Base-by-base conservation (phyloP, 1,140 invertebrate genomes). In the Ooceraea biroi region DNA sequence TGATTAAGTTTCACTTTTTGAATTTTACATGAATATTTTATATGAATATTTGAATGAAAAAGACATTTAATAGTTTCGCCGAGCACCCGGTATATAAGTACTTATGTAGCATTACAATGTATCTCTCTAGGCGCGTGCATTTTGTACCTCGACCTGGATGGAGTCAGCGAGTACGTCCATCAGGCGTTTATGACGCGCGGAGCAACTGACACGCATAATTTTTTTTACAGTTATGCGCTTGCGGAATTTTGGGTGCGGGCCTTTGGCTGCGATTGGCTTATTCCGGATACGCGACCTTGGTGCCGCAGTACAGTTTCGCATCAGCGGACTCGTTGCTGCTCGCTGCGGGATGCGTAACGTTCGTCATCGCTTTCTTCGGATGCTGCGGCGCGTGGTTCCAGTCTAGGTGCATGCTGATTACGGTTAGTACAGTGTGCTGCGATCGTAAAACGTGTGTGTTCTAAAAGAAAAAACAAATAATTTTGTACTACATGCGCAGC, bases 301-400 rank as follows among this genome's bases (percentile, higher is more conserved):
- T 97, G 66, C 97, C 97, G 12, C 96, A 97, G 88, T 96, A 97
- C 92, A 95, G 95, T 48, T 95, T 96, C 61, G 93, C 97, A 58
- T 97, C 96, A 88, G 96, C 96, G 22, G 97, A 97, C 90, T 95
- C 96, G 12, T 90, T 97, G 57, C 95, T 96, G 84, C 95, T 97
- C 60, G 94, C 95, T 41, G 95, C 96, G 19, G 97, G 97, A 65
- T 95, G 96, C 50, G 89, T 97, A 52, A 96, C 96, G 25, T 97
- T 97, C 88, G 94, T 97, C 63, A 95, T 97, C 0, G 96, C 97
- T 44, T 97, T 97, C 93, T 96, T 97, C 86, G 97, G 97, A 68
- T 98, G 97, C 92, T 97, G 97, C 91, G 97, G 97, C 12, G 96
- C 97, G 57, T 97, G 97, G 97, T 97, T 97, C 90, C 96, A 97